Percentiles rank a stretch among this genome's conserved stretches.
Evolutionary conservation across 2,113 vertebrate genomes (phyloP).

Genomic region (Zosterops japonicus): DNA sequence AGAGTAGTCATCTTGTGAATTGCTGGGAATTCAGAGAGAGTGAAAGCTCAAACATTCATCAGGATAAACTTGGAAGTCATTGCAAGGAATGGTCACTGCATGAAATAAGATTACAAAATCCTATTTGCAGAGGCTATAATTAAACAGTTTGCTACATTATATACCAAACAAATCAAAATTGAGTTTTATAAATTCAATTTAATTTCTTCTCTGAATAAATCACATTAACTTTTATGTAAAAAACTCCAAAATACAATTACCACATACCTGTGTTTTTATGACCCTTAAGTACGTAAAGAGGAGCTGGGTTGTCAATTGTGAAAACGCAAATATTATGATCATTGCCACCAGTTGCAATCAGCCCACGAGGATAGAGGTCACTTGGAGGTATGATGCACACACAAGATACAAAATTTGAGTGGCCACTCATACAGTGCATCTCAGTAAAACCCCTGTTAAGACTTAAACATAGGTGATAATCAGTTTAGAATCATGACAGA

Average conservation of each 20-base stretch:
- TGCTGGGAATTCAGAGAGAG: background rate
- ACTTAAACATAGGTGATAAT: slow-evolving; percentile 77
- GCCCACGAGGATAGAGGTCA: slow-evolving; percentile 88
- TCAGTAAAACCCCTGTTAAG: slow-evolving; percentile 87
- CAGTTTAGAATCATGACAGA: background rate
- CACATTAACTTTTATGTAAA: rapidly evolving
- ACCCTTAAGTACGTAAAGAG: slow-evolving; percentile 87
- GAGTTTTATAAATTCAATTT: background rate
- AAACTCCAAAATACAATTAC: background rate
- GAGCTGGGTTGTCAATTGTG: slow-evolving; percentile 83
- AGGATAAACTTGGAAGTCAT: background rate
- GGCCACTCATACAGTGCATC: slow-evolving; percentile 92
- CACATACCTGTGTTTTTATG: slow-evolving; percentile 92
- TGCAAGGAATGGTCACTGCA: background rate
- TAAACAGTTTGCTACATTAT: background rate
- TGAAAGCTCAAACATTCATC: background rate
- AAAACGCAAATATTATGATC: slow-evolving; percentile 96
- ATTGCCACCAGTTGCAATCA: slow-evolving; percentile 94
- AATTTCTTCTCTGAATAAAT: background rate
- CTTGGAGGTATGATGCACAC: slow-evolving; percentile 92
- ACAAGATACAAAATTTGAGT: slow-evolving; percentile 94
- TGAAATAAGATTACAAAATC: background rate
- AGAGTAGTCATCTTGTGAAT: background rate
- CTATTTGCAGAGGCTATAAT: background rate
- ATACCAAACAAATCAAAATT: background rate